Base-by-base conservation (phyloP, 2,888 invertebrate species). In the Leistus spinibarbis region DNA sequence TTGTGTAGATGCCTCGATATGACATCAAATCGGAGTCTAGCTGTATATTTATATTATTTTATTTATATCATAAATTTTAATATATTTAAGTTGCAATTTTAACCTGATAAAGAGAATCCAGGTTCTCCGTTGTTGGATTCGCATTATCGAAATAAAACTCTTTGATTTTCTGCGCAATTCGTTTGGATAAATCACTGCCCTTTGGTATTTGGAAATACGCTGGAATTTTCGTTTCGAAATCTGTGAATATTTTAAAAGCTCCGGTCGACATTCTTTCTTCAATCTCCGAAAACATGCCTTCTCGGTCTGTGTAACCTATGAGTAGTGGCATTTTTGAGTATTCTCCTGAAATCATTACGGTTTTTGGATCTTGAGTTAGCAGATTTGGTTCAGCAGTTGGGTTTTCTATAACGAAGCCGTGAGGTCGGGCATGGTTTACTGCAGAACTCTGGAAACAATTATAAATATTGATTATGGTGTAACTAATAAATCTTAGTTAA, bases 71-170 rank as follows among this genome's bases (percentile, higher is more conserved):
- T 40, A 40, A 4, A 40, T 40, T 40, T 1, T 40, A 10, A 1
- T 40, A 3, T n/a, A 57, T 13, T 0, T 60, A 60, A 60, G 16
- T 17, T 67, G 77, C n/a, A n/a, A n/a, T n/a, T n/a, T n/a, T 76
- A 77, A 81, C 81, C 75, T 79, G 54, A 70, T 83, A 80, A 77
- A 85, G 85, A 76, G 84, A 81, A 54, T 86, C 81, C 3, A 86
- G 81, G 24, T 85, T 85, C 20, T 85, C 80, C 66, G 76, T 79
- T 0, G 83, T 81, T 2, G 87, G 83, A 68, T 84, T 82, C 27
- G 84, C 82, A 13, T 86, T 84, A 0, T 85, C 86, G 78, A 86
- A 88, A 79, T 88, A 88, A 7, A 83, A 81, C 17, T 85, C 77
- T 57, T 85, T 85, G 7, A 89, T 81, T 78, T 82, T 82, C 1